Conservation (phyloP, 2,797 vertebrate genomes). For the Astyanax mexicanus region DNA sequence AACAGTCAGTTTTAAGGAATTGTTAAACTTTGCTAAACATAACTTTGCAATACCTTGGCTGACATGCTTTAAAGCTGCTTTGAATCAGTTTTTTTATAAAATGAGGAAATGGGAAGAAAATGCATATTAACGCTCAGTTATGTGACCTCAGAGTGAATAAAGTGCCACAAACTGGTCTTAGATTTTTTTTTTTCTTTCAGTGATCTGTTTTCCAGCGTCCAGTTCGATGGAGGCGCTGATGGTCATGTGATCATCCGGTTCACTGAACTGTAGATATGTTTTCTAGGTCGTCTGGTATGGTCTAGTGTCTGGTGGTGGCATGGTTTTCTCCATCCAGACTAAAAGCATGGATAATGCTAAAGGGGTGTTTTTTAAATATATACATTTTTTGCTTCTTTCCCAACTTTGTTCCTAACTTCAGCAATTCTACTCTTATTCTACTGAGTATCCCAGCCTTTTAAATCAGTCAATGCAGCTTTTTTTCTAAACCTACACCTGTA, state of each 20-base stretch:
- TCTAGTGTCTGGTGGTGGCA: neutral
- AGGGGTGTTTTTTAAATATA: neutral
- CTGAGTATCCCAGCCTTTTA: too few relatives aligned
- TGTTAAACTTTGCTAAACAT: too few relatives aligned
- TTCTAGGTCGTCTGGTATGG: slow-evolving; percentile 18
- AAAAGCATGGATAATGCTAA: too few relatives aligned
- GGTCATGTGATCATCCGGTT: slow-evolving; percentile 30
- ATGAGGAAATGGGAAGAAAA: neutral
- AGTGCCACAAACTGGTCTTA: neutral
- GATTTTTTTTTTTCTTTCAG: neutral
- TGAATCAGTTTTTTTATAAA: too few relatives aligned
- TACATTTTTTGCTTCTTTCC: neutral
- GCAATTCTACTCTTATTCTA: neutral
- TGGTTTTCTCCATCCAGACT: neutral
- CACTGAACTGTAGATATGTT: slow-evolving; percentile 34
- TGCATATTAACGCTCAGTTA: neutral
- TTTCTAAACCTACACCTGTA: too few relatives aligned
- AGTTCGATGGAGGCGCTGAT: slow-evolving; percentile 3
- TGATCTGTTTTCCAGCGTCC: neutral
- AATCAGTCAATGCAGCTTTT: too few relatives aligned
- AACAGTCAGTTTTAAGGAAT: too few relatives aligned
- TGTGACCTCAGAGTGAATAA: neutral
- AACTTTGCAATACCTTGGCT: too few relatives aligned
- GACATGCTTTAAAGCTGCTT: neutral
- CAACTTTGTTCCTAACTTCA: neutral